These are phyloP conservation scores for Strongylocentrotus purpuratus DNA, from an alignment of 35 echinoderm and acorn worm species.

Conservation along the genomic window DNA sequence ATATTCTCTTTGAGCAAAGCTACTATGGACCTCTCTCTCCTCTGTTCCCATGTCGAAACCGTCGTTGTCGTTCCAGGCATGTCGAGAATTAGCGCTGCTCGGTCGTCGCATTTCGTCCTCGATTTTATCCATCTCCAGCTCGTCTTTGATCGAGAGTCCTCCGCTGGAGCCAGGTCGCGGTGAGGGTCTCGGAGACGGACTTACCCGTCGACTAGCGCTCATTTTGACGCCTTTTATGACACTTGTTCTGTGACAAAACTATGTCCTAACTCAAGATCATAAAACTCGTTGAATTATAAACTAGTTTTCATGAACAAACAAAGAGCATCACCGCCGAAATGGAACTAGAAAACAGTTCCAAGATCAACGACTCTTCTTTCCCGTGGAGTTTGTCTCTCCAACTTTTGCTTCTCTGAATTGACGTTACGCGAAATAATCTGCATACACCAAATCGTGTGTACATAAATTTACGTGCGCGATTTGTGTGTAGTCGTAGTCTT, in stretches of 20 bases:
- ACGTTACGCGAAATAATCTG: not conserved
- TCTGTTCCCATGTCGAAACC: constrained; percentile 93
- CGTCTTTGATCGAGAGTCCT: constrained; percentile 63
- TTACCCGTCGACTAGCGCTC: constrained; percentile 16
- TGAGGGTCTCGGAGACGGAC: constrained; percentile 60
- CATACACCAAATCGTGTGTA: too few species aligned
- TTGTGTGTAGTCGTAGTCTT: too few species aligned
- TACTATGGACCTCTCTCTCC: constrained; percentile 69
- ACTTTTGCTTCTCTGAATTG: not conserved
- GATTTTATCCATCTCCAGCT: constrained; percentile 82
- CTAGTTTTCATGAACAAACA: not conserved
- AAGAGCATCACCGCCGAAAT: not conserved
- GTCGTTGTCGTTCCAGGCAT: constrained; percentile 94
- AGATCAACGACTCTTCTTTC: not conserved
- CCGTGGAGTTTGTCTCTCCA: not conserved
- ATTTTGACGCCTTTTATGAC: constrained; percentile 14
- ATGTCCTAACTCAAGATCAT: not conserved
- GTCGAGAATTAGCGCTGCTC: constrained; percentile 73
- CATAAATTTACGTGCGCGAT: too few species aligned
- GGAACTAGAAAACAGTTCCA: not conserved
- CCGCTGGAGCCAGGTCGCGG: constrained; percentile 68
- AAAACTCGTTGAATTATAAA: not conserved
- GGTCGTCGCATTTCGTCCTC: constrained; percentile 73
- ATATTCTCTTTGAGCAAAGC: constrained; percentile 65
- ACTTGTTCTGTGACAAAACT: not conserved